Evolutionary conservation across 2,797 vertebrate species (phyloP).

Genomic region (Echeneis naucrates): DNA sequence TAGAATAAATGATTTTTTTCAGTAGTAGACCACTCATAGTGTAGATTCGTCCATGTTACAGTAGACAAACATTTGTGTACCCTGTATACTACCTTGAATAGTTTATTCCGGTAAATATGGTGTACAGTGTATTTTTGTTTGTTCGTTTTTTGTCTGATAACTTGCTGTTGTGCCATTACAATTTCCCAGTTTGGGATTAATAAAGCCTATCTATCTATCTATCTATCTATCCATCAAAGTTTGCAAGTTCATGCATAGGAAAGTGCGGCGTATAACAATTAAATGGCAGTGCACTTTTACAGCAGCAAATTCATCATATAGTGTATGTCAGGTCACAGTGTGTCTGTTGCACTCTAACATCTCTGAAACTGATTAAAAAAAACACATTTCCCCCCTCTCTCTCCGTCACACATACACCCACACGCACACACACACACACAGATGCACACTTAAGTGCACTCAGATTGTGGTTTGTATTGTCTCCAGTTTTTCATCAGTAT

Average conservation of each 20-base stretch:
- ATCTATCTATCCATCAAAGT: no score
- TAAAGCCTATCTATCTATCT: no score
- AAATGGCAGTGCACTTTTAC: conserved; percentile 61
- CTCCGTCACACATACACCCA: conserved; percentile 19
- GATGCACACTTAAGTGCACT: conserved; percentile 63
- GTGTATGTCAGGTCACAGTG: conserved; percentile 55
- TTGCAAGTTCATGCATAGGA: conserved; percentile 39
- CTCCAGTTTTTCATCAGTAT: conserved; percentile 65
- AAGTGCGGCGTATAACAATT: conserved; percentile 69
- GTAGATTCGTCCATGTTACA: conserved; percentile 48
- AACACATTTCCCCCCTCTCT: background rate
- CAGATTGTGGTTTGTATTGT: conserved; percentile 40
- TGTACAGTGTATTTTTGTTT: no score
- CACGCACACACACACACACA: conserved; percentile 25
- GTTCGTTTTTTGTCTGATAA: no score
- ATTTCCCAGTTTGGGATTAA: no score
- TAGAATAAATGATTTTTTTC: conserved; percentile 48
- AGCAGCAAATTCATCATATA: conserved; percentile 68
- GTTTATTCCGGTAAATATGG: no score
- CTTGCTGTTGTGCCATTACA: no score
- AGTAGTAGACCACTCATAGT: conserved; percentile 72
- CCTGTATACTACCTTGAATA: no score
- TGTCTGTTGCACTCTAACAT: conserved; percentile 36
- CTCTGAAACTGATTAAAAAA: conserved; percentile 48
- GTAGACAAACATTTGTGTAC: conserved; percentile 30